phyloP scores from a whole-genome alignment of 2,113 vertebrate species.

The Phaetusa simplex region DNA sequence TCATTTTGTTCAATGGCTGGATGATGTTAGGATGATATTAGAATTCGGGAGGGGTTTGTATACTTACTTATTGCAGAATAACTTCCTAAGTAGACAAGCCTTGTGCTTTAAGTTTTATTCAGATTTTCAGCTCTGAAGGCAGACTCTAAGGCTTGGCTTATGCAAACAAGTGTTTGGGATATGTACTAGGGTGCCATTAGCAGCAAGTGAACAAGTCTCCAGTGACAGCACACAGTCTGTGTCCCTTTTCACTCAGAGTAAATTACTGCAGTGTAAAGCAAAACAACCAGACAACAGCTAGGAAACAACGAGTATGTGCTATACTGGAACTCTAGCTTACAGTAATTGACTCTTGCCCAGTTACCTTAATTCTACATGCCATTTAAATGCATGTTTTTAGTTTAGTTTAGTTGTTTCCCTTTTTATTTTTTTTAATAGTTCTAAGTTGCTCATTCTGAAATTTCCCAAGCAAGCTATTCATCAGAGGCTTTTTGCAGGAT shows the following conservation, averaged over 20 bases:
- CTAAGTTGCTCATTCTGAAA: background rate
- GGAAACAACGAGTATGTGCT: background rate
- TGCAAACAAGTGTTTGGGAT: background rate
- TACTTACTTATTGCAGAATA: background rate
- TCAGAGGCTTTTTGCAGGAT: background rate
- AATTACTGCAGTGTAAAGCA: background rate
- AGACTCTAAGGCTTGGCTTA: background rate
- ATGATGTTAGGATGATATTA: background rate
- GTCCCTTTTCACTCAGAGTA: background rate
- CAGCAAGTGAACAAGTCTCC: background rate
- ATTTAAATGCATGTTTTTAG: background rate
- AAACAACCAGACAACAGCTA: background rate
- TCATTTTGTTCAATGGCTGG: background rate
- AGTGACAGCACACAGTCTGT: background rate
- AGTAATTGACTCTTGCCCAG: background rate
- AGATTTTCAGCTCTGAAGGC: background rate
- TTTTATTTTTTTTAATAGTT: background rate
- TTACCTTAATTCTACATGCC: background rate
- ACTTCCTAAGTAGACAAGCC: background rate
- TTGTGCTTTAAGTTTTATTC: background rate
- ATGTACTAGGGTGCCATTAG: background rate
- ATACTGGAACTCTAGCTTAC: background rate
- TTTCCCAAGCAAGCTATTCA: background rate
- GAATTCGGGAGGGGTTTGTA: background rate
- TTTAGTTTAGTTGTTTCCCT: background rate